phyloP scores from a whole-genome alignment of 2,888 invertebrate species.

The Copidosoma aretas region DNA sequence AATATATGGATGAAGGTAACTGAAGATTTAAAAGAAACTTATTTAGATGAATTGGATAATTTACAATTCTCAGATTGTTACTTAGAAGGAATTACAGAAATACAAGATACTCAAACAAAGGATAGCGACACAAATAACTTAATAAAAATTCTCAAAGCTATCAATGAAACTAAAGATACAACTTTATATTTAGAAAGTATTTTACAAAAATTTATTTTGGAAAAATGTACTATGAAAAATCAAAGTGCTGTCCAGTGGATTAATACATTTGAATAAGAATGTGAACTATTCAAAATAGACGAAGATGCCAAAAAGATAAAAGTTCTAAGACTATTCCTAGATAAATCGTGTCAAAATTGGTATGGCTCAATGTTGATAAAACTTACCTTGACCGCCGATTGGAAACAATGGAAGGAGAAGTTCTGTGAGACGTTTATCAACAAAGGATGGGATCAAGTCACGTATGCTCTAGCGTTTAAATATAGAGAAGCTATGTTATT shows the following conservation, averaged over 20 bases:
- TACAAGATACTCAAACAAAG: background rate
- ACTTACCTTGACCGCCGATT: slow-evolving; percentile 25
- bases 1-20: slow-evolving; percentile 28
- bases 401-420: slow-evolving; percentile 34
- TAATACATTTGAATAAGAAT: slow-evolving; percentile 1
- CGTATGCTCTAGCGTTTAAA: slow-evolving; percentile 34
- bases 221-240: too few species aligned
- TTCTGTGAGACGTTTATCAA: slow-evolving; percentile 38
- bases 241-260: slow-evolving; percentile 43
- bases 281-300: slow-evolving; percentile 32
- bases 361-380: slow-evolving; percentile 39
- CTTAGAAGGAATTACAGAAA: slow-evolving; percentile 8
- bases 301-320: slow-evolving; percentile 35
- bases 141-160: too few species aligned
- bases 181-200: too few species aligned
- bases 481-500: slow-evolving; percentile 30
- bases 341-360: slow-evolving; percentile 36
- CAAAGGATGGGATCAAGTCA: slow-evolving; percentile 42
- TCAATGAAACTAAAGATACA: too few species aligned
- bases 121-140: slow-evolving; percentile 2
- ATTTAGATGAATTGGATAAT: slow-evolving; percentile 18
- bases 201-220: too few species aligned
- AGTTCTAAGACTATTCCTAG: slow-evolving; percentile 32
- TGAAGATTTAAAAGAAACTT: slow-evolving; percentile 6
- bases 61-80: background rate